These are phyloP conservation scores for Cantharis rustica DNA, from an alignment of 2,888 invertebrate genomes.

Conservation along the genomic window DNA sequence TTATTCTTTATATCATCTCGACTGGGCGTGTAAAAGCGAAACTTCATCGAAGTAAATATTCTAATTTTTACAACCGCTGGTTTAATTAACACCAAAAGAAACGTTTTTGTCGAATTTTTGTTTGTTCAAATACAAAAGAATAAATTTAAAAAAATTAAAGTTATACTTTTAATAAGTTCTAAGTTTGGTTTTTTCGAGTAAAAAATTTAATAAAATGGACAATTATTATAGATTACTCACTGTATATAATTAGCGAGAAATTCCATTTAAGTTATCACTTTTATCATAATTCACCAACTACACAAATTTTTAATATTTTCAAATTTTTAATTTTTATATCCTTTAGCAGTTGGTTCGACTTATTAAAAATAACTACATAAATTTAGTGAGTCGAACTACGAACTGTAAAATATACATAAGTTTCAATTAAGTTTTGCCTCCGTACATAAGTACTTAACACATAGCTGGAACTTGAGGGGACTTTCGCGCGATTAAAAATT, in stretches of 20 bases:
- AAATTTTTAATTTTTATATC: background rate
- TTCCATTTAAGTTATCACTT: background rate
- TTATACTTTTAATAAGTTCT: background rate
- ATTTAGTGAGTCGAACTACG: slow-evolving; percentile 38
- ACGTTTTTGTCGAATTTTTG: background rate
- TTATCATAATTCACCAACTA: background rate
- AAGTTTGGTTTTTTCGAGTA: background rate
- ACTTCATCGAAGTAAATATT: background rate
- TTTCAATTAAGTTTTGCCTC: slow-evolving; percentile 45
- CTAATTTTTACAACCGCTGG: background rate
- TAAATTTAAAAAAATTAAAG: background rate
- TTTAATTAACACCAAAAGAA: background rate
- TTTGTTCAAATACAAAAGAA: background rate
- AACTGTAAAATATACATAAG: slow-evolving; percentile 39
- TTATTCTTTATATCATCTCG: background rate
- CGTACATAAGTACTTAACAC: slow-evolving; percentile 20
- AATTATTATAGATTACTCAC: background rate
- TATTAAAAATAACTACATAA: slow-evolving; percentile 18
- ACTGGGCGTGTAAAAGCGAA: background rate
- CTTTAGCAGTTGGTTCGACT: slow-evolving; percentile 4
- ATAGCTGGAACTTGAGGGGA: slow-evolving; percentile 11
- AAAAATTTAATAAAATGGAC: background rate
- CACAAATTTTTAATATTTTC: background rate
- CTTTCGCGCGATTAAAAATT: background rate
- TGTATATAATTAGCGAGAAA: background rate